Evolutionary conservation across 2,888 invertebrate species (phyloP).

Genomic region (Barypeithes pellucidus): DNA sequence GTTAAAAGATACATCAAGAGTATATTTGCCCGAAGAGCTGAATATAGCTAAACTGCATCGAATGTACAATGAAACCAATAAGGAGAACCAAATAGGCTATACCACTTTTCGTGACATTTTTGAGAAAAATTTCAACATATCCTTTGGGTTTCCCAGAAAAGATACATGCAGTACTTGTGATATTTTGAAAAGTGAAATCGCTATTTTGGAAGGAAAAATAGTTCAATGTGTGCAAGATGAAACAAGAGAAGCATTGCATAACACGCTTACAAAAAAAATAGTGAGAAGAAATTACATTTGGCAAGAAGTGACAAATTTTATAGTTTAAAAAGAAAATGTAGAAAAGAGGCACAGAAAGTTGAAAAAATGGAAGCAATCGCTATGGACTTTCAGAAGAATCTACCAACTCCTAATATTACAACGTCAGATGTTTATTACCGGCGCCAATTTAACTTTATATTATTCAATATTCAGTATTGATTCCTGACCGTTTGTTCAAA

Average conservation of each 20-base stretch:
- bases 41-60: constrained; percentile 10
- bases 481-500: too few species aligned
- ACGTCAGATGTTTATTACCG: background rate
- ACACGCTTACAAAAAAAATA: background rate
- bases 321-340: background rate
- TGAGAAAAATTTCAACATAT: background rate
- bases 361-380: background rate
- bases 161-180: constrained; percentile 1
- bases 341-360: background rate
- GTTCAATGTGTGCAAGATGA: background rate
- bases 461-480: too few species aligned
- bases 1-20: constrained; percentile 3
- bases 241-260: background rate
- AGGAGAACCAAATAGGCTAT: background rate
- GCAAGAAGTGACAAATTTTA: background rate
- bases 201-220: constrained; percentile 4
- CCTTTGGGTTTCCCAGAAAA: constrained; percentile 8
- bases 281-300: constrained; percentile 4
- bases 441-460: too few species aligned
- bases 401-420: constrained; percentile 13
- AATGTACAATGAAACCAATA: constrained; percentile 13
- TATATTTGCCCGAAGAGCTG: constrained; percentile 6
- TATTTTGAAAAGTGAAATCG: background rate
- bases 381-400: constrained; percentile 4
- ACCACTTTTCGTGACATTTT: background rate